phyloP scores from a whole-genome alignment of 2,888 invertebrate genomes.

The Prosopocoilus inquinatus region DNA sequence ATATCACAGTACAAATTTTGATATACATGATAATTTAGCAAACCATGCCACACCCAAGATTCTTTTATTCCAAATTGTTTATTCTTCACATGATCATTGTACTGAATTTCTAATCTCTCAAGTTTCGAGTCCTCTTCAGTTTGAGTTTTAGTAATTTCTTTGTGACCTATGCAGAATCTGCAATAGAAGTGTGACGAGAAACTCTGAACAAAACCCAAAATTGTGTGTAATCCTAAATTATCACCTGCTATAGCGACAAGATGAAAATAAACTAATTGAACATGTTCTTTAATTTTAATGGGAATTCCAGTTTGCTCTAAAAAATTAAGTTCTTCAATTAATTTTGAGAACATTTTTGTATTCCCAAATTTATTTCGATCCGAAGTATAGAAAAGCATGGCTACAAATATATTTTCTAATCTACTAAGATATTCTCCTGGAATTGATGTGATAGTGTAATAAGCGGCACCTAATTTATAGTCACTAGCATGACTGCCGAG shows the following conservation, averaged over 20 bases:
- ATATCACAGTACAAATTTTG: constrained; percentile 36
- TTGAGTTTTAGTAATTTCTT: constrained; percentile 12
- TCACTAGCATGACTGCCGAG: constrained; percentile 31
- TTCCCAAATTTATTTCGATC: background rate
- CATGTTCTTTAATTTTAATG: constrained; percentile 17
- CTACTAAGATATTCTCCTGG: constrained; percentile 26
- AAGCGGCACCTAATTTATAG: constrained; percentile 33
- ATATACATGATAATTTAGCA: constrained; percentile 33
- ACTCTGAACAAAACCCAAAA: constrained; percentile 32
- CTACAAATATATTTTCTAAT: constrained; percentile 34
- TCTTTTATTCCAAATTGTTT: constrained; percentile 27
- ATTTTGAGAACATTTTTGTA: background rate
- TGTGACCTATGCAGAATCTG: constrained; percentile 27
- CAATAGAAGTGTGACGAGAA: constrained; percentile 30
- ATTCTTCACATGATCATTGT: constrained; percentile 14
- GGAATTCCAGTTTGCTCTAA: constrained; percentile 29
- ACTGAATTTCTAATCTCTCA: constrained; percentile 8
- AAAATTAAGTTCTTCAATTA: constrained; percentile 4
- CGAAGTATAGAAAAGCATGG: constrained; percentile 25
- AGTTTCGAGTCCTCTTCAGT: constrained; percentile 19
- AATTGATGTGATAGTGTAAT: constrained; percentile 27
- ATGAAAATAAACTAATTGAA: constrained; percentile 23
- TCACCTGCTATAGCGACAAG: constrained; percentile 30
- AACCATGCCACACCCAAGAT: constrained; percentile 32
- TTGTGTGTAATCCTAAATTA: constrained; percentile 32